Base-by-base conservation (phyloP, 2,113 vertebrate genomes). In the Oryzias javanicus region DNA sequence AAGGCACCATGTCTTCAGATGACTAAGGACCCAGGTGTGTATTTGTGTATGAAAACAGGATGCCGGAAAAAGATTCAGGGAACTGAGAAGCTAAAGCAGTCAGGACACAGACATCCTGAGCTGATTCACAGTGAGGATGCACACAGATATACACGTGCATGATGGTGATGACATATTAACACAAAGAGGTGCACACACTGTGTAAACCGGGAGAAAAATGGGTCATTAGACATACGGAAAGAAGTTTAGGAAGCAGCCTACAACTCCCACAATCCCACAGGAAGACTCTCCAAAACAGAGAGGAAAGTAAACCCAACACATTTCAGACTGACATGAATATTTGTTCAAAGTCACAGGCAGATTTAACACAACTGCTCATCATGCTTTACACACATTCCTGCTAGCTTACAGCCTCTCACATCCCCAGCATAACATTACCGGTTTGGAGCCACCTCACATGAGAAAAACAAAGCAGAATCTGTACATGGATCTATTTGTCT, bases 31-130 rank as follows among this genome's bases (percentile, higher is more conserved):
- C 55, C 64, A 64, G 67, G 70, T 77, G 78, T 78, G 66, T 55
- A 49, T 57, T 2, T 47, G 6, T 57, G 60, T 46, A 14, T 68
- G 55, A 77, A 86, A 76, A 84, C 86, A 86, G 86, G 86, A 88
- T 67, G 70, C 24, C 35, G 3, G 49, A 55, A 66, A 53, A 52
- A 24, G 18, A 42, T 50, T 65, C 60, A 17, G 53, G 73, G 68
- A 78, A 71, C 63, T 14, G 71, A 78, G 76, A 59, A 62, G 74
- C 18, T 51, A 51, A 66, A 62, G 60, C 29, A 79, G 79, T 83
- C 83, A 78, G 74, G 66, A 82, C 58, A 20, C 83, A 88, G 75
- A 81, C 80, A 83, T 85, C 82, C 86, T 83, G 83, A 60, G 41
- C 49, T 65, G 60, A 46, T 14, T 49, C 25, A 48, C 49, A 27